Base-by-base conservation (phyloP, 2,888 invertebrate species). In the Euplagia quadripunctaria region DNA sequence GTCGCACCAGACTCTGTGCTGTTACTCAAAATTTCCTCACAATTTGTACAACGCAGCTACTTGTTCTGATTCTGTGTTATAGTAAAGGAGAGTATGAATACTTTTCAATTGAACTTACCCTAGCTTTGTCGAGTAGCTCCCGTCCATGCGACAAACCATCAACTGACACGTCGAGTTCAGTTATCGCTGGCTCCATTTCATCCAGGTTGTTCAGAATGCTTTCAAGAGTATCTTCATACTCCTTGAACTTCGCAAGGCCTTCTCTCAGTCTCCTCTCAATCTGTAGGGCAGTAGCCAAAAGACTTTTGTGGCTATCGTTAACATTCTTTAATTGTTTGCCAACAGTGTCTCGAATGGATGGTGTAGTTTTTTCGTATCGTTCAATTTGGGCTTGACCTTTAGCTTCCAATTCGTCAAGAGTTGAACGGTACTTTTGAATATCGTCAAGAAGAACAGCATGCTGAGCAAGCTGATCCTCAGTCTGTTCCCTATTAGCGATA, bases 221-320 rank as follows among this genome's bases (percentile, higher is more conserved):
- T 86, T 98, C 98, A 75, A 99, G 93, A 0, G 98, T 98, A 78
- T 98, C 98, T 92, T 99, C 99, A 87, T 99, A 99, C 88, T 99
- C 98, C 89, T 98, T 98, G 95, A 99, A 99, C 91, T 99, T 99
- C 49, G 98, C 97, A 77, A 99, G 93, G 0, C 99, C 98, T 88
- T 99, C 99, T 52, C 97, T 96, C 52, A 99, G 95, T 58, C 99
- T 97, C 82, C 98, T 97, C 90, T 98, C 98, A 77, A 99, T 99
- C 92, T 99, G 99, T 65, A 98, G 92, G 0, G 99, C 99, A 0
- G 99, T 99, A 74, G 98, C 97, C 61, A 99, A 93, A 12, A 99
- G 94, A 0, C 99, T 98, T 88, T 98, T 97, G 89, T 99, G 99
- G 89, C 99, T 99, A 72, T 99, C 99, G 86, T 98, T 98, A 0